Evolutionary conservation across 2,113 vertebrate genomes (phyloP).

Genomic region (Percina caprodes): DNA sequence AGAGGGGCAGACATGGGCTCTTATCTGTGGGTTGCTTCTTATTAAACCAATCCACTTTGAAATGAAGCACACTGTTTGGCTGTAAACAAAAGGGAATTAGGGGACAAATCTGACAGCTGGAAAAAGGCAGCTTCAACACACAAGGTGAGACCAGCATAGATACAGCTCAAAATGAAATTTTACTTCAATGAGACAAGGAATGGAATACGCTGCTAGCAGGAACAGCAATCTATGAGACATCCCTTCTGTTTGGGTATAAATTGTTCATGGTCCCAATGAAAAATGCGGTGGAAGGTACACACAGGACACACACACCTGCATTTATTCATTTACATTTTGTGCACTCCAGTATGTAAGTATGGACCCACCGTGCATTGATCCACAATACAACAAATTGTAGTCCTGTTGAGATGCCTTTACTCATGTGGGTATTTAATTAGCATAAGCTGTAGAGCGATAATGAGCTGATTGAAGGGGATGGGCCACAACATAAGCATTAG

Average conservation of each 20-base stretch:
- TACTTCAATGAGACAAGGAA: conserved; percentile 48
- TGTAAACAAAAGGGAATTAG: conserved; percentile 74
- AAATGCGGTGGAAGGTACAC: neutral
- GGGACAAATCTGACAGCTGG: conserved; percentile 63
- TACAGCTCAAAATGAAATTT: conserved; percentile 62
- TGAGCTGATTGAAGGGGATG: conserved; percentile 52
- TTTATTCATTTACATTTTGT: conserved; percentile 13
- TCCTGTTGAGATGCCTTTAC: conserved; percentile 31
- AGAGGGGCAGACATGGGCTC: conserved; percentile 36
- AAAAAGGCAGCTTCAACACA: conserved; percentile 44
- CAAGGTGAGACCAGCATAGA: conserved; percentile 54
- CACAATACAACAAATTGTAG: conserved; percentile 16
- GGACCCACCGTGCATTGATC: conserved; percentile 15
- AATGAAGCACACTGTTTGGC: conserved; percentile 58
- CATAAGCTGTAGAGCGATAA: conserved; percentile 62
- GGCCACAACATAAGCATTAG: conserved; percentile 55
- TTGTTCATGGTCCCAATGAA: conserved; percentile 9
- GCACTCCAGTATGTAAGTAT: neutral
- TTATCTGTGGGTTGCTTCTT: conserved; percentile 60
- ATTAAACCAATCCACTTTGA: conserved; percentile 74
- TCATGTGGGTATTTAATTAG: conserved; percentile 68
- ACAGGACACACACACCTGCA: conserved; percentile 32
- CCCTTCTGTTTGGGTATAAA: conserved; percentile 18
- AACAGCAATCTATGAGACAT: conserved; percentile 17
- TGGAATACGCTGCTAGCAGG: conserved; percentile 37